phyloP scores from a whole-genome alignment of 2,113 vertebrate genomes.

The Carlito syrichta region DNA sequence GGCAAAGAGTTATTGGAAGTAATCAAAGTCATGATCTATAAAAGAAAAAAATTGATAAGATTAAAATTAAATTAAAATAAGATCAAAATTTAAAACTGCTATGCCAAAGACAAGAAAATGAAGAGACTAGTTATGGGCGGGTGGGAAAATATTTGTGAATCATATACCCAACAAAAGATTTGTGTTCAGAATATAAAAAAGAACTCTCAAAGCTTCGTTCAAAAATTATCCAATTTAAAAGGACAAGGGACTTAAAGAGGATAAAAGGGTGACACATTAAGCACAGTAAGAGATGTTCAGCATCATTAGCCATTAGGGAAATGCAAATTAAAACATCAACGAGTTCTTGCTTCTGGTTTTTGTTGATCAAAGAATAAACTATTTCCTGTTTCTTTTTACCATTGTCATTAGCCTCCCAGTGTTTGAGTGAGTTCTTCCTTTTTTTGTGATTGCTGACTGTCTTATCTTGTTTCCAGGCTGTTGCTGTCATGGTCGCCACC shows the following conservation, averaged over 20 bases:
- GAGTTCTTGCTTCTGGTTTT: background rate
- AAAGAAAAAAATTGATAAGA: background rate
- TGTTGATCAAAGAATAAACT: background rate
- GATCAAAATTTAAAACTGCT: background rate
- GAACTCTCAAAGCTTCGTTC: background rate
- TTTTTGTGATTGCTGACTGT: background rate
- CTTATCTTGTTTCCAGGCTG: slow-evolving; percentile 75
- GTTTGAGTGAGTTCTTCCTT: background rate
- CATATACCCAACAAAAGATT: background rate
- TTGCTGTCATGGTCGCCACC: slow-evolving; percentile 90
- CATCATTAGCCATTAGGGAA: background rate
- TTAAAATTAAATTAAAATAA: background rate
- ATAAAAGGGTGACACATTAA: background rate
- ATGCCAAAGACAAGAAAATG: background rate
- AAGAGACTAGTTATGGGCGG: background rate
- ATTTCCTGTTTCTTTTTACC: background rate
- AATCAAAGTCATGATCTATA: background rate
- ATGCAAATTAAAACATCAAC: background rate
- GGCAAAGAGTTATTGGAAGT: background rate
- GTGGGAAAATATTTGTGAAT: background rate
- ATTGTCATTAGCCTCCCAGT: background rate
- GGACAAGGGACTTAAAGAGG: background rate
- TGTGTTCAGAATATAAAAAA: background rate
- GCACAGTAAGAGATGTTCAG: background rate
- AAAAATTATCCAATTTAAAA: background rate